Evolutionary conservation across 2,113 vertebrate genomes (phyloP).

Genomic region (Neogale vison): DNA sequence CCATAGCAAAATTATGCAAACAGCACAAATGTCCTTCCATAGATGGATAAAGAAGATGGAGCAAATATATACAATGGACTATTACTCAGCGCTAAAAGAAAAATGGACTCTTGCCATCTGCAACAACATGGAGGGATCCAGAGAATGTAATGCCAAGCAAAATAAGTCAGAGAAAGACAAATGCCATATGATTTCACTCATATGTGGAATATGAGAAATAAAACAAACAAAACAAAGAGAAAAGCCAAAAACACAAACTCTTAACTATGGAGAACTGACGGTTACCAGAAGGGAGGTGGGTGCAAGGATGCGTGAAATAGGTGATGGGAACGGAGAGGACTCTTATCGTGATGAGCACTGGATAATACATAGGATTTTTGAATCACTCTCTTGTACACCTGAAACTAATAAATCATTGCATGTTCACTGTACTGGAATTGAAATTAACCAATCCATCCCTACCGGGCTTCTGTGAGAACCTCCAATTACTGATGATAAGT

Average conservation of each 20-base stretch:
- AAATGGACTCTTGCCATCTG: background rate
- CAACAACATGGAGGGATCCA: background rate
- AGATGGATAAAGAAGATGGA: background rate
- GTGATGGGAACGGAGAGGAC: background rate
- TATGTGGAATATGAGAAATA: background rate
- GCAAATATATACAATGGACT: background rate
- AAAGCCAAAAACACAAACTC: background rate
- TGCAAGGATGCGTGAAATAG: background rate
- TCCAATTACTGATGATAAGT: background rate
- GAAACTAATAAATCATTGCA: background rate
- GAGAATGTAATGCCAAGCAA: background rate
- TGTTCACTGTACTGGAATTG: background rate
- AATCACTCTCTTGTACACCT: background rate
- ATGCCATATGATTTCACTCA: background rate
- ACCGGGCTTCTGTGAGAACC: background rate
- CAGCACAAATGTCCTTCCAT: background rate
- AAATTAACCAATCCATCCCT: background rate
- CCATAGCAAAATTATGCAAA: background rate
- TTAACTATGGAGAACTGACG: background rate
- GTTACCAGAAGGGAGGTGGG: background rate
- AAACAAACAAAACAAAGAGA: background rate
- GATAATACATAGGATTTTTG: background rate
- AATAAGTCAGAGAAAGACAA: background rate
- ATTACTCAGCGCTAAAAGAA: background rate
- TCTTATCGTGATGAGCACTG: background rate